A percentile compares a stretch with the other conserved stretches of the same genome.
These are phyloP conservation scores for Hassar affinis DNA, from an alignment of 2,113 vertebrate species.

Conservation along the genomic window DNA sequence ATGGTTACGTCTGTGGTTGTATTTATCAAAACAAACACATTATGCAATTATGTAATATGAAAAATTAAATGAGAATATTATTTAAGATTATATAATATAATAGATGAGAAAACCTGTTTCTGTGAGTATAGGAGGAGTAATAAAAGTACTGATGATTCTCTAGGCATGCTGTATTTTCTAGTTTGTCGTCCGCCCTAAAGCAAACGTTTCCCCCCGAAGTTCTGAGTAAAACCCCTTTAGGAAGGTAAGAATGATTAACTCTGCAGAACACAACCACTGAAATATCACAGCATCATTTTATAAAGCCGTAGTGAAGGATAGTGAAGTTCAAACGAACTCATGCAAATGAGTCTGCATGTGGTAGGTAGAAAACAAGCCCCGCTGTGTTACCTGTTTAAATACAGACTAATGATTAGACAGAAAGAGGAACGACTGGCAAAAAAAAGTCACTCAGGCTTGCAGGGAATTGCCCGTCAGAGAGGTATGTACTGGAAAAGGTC, in stretches of 20 bases:
- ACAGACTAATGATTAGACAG: slow-evolving; percentile 45
- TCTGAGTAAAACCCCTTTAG: background rate
- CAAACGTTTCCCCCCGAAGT: background rate
- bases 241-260: background rate
- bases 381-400: slow-evolving; percentile 7
- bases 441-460: background rate
- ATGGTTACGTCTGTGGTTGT: too few relatives aligned
- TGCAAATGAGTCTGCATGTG: slow-evolving; percentile 28
- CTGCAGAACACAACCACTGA: background rate
- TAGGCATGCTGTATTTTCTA: background rate
- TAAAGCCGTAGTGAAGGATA: background rate
- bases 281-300: background rate
- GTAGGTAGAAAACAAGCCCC: background rate
- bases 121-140: too few relatives aligned
- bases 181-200: background rate
- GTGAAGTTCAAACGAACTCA: slow-evolving; percentile 22
- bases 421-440: background rate
- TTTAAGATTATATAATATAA: too few relatives aligned
- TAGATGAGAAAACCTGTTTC: too few relatives aligned
- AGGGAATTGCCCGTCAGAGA: background rate
- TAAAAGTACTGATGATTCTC: too few relatives aligned
- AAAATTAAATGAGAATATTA: too few relatives aligned
- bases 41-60: too few relatives aligned
- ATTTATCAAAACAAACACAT: too few relatives aligned
- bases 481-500: slow-evolving; percentile 1